Percentiles rank a stretch among this genome's conserved stretches.
Conservation (phyloP, 2,113 vertebrate genomes). For the Protobothrops mucrosquamatus region DNA sequence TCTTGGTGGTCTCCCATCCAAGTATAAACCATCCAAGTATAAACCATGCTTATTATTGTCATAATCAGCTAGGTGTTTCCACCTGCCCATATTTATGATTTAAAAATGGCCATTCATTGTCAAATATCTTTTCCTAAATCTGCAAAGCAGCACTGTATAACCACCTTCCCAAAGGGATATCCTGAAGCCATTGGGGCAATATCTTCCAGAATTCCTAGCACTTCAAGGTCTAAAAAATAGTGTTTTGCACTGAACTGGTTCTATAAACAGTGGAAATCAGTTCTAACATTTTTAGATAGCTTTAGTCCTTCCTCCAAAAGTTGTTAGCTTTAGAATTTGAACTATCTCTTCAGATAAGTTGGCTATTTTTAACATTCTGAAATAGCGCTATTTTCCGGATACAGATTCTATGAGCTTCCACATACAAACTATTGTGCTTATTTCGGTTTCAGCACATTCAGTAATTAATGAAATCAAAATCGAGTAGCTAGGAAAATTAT, state of each 20-base stretch:
- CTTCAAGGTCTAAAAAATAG: neutral
- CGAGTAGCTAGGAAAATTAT: neutral
- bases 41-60: neutral
- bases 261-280: neutral
- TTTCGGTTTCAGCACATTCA: neutral
- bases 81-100: neutral
- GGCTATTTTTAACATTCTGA: neutral
- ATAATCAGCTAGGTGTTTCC: neutral
- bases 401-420: neutral
- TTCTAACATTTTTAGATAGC: neutral
- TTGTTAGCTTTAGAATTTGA: neutral
- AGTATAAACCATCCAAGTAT: neutral
- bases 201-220: neutral
- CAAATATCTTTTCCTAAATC: neutral
- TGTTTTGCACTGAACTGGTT: neutral
- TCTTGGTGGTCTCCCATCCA: neutral
- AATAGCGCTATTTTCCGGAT: neutral
- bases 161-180: neutral
- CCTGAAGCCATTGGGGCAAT: neutral
- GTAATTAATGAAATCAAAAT: neutral
- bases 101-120: neutral
- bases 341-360: neutral
- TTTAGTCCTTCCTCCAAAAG: neutral
- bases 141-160: neutral
- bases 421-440: neutral